Evolutionary conservation across 2,113 vertebrate species (phyloP).

Genomic region (Poeciliopsis occidentalis): DNA sequence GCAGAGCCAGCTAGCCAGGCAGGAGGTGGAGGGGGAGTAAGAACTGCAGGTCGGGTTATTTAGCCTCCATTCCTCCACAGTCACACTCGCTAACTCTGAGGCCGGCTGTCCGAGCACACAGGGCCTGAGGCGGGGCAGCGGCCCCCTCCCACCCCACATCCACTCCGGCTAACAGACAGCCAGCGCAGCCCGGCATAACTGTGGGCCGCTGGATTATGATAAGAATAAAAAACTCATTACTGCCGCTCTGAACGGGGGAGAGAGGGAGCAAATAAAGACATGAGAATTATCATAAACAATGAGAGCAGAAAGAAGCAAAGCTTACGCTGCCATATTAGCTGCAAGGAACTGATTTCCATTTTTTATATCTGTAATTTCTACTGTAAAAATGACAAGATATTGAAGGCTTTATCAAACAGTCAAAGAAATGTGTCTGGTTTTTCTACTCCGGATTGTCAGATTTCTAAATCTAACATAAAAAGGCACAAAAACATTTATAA

Average conservation of each 20-base stretch:
- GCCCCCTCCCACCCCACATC: constrained; percentile 34
- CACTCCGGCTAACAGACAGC: constrained; percentile 54
- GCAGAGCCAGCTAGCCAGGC: constrained; percentile 43
- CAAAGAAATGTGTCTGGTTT: background rate
- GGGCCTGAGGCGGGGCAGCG: constrained; percentile 60
- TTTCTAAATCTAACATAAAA: background rate
- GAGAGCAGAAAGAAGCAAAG: constrained; percentile 1
- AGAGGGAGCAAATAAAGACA: constrained; percentile 7
- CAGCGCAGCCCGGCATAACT: constrained; percentile 37
- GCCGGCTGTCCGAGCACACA: constrained; percentile 67
- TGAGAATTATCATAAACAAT: constrained; percentile 10
- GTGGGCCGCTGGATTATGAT: constrained; percentile 58
- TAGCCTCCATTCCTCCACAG: constrained; percentile 64
- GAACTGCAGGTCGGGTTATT: constrained; percentile 54
- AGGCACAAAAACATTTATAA: no score
- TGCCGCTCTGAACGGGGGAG: constrained; percentile 18
- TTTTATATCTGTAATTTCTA: background rate
- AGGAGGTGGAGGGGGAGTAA: constrained; percentile 11
- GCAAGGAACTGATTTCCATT: background rate
- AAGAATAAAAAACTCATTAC: background rate
- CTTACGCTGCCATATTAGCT: background rate
- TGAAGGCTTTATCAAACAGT: background rate
- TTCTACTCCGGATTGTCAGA: background rate
- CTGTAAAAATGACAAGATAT: background rate
- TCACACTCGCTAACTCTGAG: constrained; percentile 68